These are phyloP conservation scores for Eurosta solidaginis DNA, from an alignment of 1,140 invertebrate genomes.

Conservation along the genomic window DNA sequence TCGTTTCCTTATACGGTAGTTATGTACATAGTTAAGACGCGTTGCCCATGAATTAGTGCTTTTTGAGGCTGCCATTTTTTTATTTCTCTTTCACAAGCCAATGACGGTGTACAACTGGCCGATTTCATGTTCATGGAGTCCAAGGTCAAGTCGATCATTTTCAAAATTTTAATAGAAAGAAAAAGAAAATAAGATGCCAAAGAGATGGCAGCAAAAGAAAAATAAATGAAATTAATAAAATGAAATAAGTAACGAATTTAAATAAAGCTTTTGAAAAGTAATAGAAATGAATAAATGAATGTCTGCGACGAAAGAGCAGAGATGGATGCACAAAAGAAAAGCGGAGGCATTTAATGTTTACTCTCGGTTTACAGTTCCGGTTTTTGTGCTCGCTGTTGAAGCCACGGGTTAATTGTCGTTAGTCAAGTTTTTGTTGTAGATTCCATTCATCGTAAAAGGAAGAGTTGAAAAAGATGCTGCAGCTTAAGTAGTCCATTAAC, in stretches of 20 bases:
- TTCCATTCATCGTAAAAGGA: neutral
- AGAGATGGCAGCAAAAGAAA: neutral
- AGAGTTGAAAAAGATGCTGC: neutral
- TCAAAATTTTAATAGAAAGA: slow-evolving; percentile 40
- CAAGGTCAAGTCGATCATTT: slow-evolving; percentile 60
- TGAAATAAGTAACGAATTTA: neutral
- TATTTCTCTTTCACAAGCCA: neutral
- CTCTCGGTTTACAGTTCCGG: neutral
- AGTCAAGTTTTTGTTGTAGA: neutral
- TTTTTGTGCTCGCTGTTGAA: neutral
- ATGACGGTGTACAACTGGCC: neutral
- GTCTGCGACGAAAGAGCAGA: neutral
- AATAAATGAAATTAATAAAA: slow-evolving; percentile 6
- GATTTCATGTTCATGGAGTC: slow-evolving; percentile 41
- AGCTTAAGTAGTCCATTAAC: slow-evolving; percentile 27
- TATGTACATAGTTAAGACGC: neutral
- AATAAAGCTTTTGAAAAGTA: neutral
- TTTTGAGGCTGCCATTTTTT: slow-evolving; percentile 25
- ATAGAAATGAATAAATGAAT: neutral
- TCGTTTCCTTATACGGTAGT: neutral
- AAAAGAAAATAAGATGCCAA: slow-evolving; percentile 22
- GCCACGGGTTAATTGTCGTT: neutral
- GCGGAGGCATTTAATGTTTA: neutral
- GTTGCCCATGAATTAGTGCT: neutral
- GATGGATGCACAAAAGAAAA: neutral